Percentiles rank a stretch among this genome's conserved stretches.
Evolutionary conservation across 2,113 vertebrate genomes (phyloP).

Genomic region (Jacana jacana): DNA sequence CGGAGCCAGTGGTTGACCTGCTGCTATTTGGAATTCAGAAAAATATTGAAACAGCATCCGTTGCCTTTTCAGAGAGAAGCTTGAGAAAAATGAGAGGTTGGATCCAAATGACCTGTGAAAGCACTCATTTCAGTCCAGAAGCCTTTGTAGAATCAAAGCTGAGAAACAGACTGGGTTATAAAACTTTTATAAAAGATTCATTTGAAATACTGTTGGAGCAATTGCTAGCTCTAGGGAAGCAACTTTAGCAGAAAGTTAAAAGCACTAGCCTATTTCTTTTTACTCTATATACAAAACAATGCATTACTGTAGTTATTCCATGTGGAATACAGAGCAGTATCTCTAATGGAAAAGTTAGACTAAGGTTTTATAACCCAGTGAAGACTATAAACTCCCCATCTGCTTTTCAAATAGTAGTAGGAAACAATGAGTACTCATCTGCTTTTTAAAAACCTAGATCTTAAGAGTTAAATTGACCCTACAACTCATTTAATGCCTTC

Average conservation of each 20-base stretch:
- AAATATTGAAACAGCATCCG: not conserved
- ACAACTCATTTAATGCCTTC: not conserved
- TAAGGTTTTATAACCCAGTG: not conserved
- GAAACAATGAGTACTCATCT: not conserved
- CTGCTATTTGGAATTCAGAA: not conserved
- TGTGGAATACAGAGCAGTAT: constrained; percentile 16
- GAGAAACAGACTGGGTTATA: constrained; percentile 7
- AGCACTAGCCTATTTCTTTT: constrained; percentile 43
- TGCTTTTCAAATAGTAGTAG: not conserved
- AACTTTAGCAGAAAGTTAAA: constrained; percentile 54
- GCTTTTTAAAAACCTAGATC: not conserved
- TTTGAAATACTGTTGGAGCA: constrained; percentile 5
- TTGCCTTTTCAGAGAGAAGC: not conserved
- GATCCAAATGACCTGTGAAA: constrained; percentile 34
- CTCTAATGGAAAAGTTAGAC: constrained; percentile 58
- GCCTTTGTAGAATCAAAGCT: constrained; percentile 33
- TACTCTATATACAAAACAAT: constrained; percentile 32
- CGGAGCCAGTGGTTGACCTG: too few species aligned
- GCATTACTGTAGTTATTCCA: constrained; percentile 44
- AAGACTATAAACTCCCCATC: not conserved
- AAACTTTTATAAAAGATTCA: constrained; percentile 51
- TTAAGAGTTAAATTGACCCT: not conserved
- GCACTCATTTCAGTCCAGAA: constrained; percentile 15
- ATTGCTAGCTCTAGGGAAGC: constrained; percentile 39
- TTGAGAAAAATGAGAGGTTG: not conserved